These are phyloP conservation scores for Salarias fasciatus DNA, from an alignment of 2,797 vertebrate genomes.

Conservation along the genomic window DNA sequence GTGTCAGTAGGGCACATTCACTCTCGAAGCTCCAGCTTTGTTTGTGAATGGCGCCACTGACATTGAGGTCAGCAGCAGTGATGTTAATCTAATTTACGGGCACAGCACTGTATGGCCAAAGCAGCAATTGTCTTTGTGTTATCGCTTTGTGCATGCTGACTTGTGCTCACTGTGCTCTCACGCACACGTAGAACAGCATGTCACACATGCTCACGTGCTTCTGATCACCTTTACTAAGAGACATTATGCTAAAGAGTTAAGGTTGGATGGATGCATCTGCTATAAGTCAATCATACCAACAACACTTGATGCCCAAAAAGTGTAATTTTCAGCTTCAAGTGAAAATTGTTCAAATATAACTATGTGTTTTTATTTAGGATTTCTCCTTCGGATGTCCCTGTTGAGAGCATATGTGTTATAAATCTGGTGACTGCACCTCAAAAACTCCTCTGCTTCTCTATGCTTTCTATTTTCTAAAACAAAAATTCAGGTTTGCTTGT, in stretches of 20 bases:
- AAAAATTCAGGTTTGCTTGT: no score
- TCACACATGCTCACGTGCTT: not conserved
- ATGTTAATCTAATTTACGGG: conserved; percentile 73
- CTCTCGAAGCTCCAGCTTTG: conserved; percentile 56
- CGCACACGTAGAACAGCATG: conserved; percentile 9
- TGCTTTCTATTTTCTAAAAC: no score
- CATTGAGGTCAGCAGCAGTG: conserved; percentile 72
- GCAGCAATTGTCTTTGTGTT: conserved; percentile 44
- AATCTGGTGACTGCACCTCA: no score
- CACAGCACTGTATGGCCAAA: conserved; percentile 37
- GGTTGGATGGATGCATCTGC: no score
- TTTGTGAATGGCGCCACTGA: conserved; percentile 56
- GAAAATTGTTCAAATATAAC: not conserved
- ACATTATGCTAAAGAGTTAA: no score
- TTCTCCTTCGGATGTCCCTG: no score
- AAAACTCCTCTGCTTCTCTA: no score
- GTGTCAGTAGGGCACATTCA: conserved; percentile 77
- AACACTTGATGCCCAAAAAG: not conserved
- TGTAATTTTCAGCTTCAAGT: not conserved
- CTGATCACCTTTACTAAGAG: no score
- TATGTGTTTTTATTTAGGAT: no score
- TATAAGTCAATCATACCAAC: conserved; percentile 1
- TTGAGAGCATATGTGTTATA: no score
- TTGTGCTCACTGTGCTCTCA: no score
- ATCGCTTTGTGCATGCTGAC: conserved; percentile 14